Percentiles rank a stretch among this genome's conserved stretches.
phyloP scores from a whole-genome alignment of 2,113 vertebrate species.

The Brachirus orientalis region DNA sequence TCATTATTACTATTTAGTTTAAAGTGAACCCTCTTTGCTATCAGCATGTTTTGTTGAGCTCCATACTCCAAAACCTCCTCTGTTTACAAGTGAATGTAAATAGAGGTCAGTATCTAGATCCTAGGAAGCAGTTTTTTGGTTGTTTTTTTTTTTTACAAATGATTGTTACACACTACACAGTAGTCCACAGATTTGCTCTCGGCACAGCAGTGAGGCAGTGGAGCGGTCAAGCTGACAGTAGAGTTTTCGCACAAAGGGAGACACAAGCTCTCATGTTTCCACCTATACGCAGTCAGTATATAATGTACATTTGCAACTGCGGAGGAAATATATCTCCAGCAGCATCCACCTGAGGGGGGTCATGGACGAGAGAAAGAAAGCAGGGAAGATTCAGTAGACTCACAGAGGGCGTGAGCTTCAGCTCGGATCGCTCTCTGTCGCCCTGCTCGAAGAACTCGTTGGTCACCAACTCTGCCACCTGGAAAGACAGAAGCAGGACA shows the following conservation, averaged over 20 bases:
- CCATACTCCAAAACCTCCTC: not conserved
- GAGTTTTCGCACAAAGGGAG: conserved; percentile 53
- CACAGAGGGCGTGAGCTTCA: conserved; percentile 97
- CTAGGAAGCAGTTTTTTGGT: not conserved
- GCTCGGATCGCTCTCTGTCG: conserved; percentile 94
- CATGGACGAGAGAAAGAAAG: conserved; percentile 18
- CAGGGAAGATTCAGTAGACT: conserved; percentile 65
- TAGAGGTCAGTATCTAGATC: conserved; percentile 36
- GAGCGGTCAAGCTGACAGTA: conserved; percentile 56
- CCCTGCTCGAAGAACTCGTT: conserved; percentile 99
- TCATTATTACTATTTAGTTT: not conserved
- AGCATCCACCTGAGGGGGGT: conserved; percentile 44
- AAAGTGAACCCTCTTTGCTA: not conserved
- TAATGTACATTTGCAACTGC: conserved; percentile 30
- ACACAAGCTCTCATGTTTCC: conserved; percentile 46
- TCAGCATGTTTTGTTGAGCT: not conserved
- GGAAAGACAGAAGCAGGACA: conserved; percentile 35
- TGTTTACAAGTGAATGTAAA: conserved; percentile 34
- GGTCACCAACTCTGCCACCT: conserved; percentile 98
- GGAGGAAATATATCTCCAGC: conserved; percentile 49
- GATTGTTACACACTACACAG: conserved; percentile 11
- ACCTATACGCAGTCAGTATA: conserved; percentile 19
- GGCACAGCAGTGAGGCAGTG: conserved; percentile 38
- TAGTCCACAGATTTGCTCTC: conserved; percentile 35
- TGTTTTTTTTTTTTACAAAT: conserved; percentile 25